A percentile compares a stretch with the other conserved stretches of the same genome.
phyloP scores from a whole-genome alignment of 2,113 vertebrate genomes.

The Chiloscyllium plagiosum region DNA sequence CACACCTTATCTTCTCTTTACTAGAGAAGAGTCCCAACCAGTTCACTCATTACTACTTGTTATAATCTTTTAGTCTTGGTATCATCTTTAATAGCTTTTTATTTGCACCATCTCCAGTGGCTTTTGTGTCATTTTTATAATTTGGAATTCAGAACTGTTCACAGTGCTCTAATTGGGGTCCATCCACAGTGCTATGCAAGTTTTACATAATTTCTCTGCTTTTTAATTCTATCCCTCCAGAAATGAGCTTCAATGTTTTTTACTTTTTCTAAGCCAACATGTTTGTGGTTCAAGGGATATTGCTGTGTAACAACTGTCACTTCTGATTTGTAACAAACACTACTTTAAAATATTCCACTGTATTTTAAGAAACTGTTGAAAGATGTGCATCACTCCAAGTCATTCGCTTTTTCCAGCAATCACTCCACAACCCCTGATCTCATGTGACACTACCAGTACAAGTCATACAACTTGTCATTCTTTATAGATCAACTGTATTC shows the following conservation, averaged over 20 bases:
- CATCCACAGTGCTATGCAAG: neutral
- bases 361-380: neutral
- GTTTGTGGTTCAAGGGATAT: neutral
- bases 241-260: neutral
- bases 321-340: neutral
- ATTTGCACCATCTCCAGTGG: neutral
- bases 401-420: neutral
- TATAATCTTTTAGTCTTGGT: neutral
- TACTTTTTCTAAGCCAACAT: neutral
- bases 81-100: neutral
- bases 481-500: neutral
- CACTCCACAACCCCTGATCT: neutral
- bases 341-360: neutral
- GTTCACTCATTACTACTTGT: neutral
- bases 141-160: neutral
- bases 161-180: neutral
- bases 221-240: neutral
- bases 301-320: neutral
- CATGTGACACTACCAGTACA: neutral
- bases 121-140: neutral
- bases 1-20: neutral
- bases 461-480: neutral
- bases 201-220: neutral
- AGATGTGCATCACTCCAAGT: neutral
- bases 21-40: neutral